phyloP scores from a whole-genome alignment of 2,888 invertebrate species.

The Nomada hirtipes region DNA sequence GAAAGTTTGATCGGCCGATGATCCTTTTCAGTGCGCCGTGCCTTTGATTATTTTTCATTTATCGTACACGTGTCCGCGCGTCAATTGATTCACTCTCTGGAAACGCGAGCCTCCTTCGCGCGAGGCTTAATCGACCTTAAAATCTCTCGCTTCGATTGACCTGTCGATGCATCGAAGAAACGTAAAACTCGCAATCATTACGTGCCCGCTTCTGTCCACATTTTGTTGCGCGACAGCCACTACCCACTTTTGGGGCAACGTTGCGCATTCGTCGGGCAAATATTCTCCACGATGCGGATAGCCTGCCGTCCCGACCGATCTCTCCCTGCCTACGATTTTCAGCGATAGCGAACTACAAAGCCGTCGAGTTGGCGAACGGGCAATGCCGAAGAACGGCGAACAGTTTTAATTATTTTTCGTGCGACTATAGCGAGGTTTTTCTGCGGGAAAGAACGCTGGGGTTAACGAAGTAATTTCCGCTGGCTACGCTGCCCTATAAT shows the following conservation, averaged over 20 bases:
- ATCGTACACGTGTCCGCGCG: slow-evolving; percentile 46
- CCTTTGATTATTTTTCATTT: slow-evolving; percentile 69
- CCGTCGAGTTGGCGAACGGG: neutral
- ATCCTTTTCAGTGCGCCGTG: slow-evolving; percentile 52
- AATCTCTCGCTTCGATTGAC: slow-evolving; percentile 61
- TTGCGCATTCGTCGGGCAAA: neutral
- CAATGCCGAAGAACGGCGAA: slow-evolving; percentile 13
- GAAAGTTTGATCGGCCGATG: slow-evolving; percentile 57
- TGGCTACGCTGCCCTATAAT: slow-evolving; percentile 59
- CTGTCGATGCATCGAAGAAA: slow-evolving; percentile 43
- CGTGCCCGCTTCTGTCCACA: neutral
- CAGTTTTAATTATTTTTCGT: slow-evolving; percentile 66
- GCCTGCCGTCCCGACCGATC: neutral
- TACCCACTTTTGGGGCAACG: neutral
- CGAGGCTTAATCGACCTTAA: slow-evolving; percentile 59
- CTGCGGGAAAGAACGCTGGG: slow-evolving; percentile 49
- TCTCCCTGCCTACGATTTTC: neutral
- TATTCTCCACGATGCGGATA: neutral
- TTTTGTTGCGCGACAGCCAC: slow-evolving; percentile 11
- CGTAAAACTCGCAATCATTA: slow-evolving; percentile 29
- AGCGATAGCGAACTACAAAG: slow-evolving; percentile 7
- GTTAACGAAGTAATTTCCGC: slow-evolving; percentile 72
- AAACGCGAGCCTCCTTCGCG: slow-evolving; percentile 49
- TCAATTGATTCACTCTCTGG: slow-evolving; percentile 60
- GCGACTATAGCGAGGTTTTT: slow-evolving; percentile 32